These are phyloP conservation scores for Strigamia maritima DNA, from an alignment of 2,888 invertebrate species.

Conservation along the genomic window DNA sequence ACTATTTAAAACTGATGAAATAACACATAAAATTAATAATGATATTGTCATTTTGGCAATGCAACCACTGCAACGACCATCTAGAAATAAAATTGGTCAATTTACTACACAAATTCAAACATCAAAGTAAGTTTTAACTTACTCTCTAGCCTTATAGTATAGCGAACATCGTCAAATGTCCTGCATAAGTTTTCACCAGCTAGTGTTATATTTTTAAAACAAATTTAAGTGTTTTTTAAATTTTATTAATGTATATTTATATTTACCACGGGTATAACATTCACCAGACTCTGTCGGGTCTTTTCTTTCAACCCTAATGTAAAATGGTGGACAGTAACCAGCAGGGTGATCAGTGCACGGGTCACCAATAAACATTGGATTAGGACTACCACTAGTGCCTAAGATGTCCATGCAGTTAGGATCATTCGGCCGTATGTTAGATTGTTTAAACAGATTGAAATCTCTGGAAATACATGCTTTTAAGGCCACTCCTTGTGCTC, in stretches of 20 bases:
- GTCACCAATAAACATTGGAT: not conserved
- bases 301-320: not conserved
- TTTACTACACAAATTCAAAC: not conserved
- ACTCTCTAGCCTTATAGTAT: not conserved
- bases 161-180: not conserved
- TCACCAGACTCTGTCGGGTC: not conserved
- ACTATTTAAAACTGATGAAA: not conserved
- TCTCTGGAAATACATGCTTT: not conserved
- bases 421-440: not conserved
- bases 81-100: not conserved
- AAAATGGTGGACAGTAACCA: not conserved
- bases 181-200: not conserved
- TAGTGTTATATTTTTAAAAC: too few relatives aligned
- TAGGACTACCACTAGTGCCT: not conserved
- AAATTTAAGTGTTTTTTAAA: not conserved
- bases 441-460: not conserved
- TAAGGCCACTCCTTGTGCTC: not conserved
- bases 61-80: not conserved
- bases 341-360: not conserved
- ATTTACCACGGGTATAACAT: not conserved
- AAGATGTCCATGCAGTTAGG: not conserved
- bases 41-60: not conserved
- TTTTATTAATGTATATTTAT: not conserved
- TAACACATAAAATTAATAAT: not conserved
- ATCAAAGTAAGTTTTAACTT: not conserved